Percentiles rank a stretch among this genome's conserved stretches.
These are phyloP conservation scores for Diaprepes abbreviatus DNA, from an alignment of 2,888 invertebrate species.

Conservation along the genomic window DNA sequence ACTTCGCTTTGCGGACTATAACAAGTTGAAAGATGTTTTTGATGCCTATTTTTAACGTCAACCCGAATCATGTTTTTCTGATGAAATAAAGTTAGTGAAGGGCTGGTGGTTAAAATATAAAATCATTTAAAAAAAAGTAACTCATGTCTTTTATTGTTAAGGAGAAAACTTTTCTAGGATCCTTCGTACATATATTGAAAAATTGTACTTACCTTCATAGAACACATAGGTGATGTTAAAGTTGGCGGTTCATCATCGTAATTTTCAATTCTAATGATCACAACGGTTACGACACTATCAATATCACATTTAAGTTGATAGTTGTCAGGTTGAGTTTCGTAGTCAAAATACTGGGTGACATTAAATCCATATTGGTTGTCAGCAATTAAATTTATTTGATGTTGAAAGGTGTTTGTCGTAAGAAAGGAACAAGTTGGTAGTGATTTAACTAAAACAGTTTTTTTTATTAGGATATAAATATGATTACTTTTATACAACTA, in stretches of 20 bases:
- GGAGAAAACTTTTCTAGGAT: too few species aligned
- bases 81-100: too few species aligned
- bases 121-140: too few species aligned
- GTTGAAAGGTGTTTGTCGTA: neutral
- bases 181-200: too few species aligned
- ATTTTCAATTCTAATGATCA: conserved; percentile 50
- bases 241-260: conserved; percentile 55
- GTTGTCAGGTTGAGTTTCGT: conserved; percentile 45
- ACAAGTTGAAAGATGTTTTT: too few species aligned
- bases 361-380: conserved; percentile 25
- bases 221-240: conserved; percentile 51
- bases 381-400: neutral
- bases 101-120: too few species aligned
- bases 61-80: too few species aligned
- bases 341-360: conserved; percentile 50
- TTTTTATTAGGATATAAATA: neutral
- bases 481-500: too few species aligned
- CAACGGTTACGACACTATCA: neutral
- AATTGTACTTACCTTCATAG: conserved; percentile 54
- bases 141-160: too few species aligned
- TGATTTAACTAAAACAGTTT: neutral
- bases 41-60: too few species aligned
- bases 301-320: conserved; percentile 29
- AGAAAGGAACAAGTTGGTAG: neutral
- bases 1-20: too few species aligned